These are phyloP conservation scores for Achatina immaculata DNA, from an alignment of 1,140 invertebrate species.

Conservation along the genomic window DNA sequence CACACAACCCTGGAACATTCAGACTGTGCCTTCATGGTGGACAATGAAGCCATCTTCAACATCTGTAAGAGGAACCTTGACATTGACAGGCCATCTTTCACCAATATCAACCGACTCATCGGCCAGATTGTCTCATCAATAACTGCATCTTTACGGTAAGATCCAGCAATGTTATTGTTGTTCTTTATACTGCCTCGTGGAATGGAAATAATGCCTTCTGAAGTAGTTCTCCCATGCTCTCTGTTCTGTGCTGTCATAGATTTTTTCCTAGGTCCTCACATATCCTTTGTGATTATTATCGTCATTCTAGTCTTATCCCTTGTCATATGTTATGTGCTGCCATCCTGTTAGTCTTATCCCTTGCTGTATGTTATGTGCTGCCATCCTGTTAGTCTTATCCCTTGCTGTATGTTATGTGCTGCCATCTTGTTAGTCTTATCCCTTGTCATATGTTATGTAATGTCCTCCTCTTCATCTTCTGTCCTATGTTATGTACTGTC, in stretches of 20 bases:
- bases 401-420: too few species aligned
- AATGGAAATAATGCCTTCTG: neutral
- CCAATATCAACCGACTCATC: slow-evolving; percentile 64
- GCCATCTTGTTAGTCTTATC: too few species aligned
- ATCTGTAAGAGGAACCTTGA: slow-evolving; percentile 52
- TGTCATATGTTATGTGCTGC: too few species aligned
- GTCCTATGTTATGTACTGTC: too few species aligned
- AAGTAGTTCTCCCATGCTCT: neutral
- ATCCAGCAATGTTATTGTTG: neutral
- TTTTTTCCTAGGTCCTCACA: too few species aligned
- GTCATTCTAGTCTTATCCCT: too few species aligned
- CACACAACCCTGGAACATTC: slow-evolving; percentile 35
- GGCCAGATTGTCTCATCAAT: slow-evolving; percentile 74
- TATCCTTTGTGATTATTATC: too few species aligned
- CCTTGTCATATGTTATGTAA: too few species aligned
- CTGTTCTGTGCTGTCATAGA: neutral
- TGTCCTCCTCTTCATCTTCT: too few species aligned
- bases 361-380: too few species aligned
- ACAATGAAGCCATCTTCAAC: slow-evolving; percentile 44
- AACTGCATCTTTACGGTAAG: slow-evolving; percentile 71
- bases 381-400: too few species aligned
- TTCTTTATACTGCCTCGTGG: neutral
- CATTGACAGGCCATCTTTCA: slow-evolving; percentile 54
- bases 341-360: too few species aligned
- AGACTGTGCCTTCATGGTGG: slow-evolving; percentile 32